Evolutionary conservation across 2,888 invertebrate genomes (phyloP).

Genomic region (Trachelus tabidus): DNA sequence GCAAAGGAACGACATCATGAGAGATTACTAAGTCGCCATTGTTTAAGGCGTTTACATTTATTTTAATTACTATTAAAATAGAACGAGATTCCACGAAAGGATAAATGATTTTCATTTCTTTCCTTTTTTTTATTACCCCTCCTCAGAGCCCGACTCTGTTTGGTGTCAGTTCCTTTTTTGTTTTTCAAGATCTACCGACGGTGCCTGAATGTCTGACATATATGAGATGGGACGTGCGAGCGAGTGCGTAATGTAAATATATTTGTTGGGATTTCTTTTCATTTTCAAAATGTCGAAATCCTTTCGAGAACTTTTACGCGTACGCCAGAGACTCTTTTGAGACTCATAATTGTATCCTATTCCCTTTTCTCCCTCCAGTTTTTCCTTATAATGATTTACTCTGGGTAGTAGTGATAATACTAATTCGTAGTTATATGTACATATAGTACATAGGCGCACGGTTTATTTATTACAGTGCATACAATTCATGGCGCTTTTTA

Average conservation of each 20-base stretch:
- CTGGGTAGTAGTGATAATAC: neutral
- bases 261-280: neutral
- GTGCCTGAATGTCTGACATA: conserved; percentile 15
- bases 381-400: neutral
- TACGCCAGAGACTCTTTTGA: neutral
- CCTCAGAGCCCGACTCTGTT: neutral
- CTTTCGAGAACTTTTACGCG: neutral
- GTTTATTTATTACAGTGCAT: neutral
- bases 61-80: neutral
- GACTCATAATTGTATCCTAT: neutral
- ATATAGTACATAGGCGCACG: neutral
- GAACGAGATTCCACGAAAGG: neutral
- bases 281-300: neutral
- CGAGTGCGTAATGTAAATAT: conserved; percentile 1
- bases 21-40: neutral
- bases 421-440: neutral
- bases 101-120: neutral
- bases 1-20: neutral
- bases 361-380: neutral
- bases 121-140: neutral
- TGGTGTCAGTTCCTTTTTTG: neutral
- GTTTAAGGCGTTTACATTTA: neutral
- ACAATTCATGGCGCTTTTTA: neutral
- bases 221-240: neutral
- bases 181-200: conserved; percentile 17